Conservation (phyloP, 2,797 vertebrate species). For the Danionella dracula region DNA sequence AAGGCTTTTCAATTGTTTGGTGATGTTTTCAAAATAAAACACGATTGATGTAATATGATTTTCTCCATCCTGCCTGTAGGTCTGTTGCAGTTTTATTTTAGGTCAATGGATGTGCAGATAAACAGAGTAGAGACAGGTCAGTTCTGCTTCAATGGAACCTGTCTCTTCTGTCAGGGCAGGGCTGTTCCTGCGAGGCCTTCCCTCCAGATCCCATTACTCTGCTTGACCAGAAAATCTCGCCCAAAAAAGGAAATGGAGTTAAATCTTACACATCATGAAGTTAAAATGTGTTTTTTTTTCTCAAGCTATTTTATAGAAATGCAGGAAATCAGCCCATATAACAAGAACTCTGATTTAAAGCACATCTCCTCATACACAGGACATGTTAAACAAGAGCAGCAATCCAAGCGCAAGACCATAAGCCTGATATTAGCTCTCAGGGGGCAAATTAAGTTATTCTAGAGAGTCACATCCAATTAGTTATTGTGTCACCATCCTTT, state of each 20-base stretch:
- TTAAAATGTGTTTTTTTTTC: too few species aligned
- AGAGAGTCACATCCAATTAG: slow-evolving; percentile 35
- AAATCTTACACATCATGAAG: too few species aligned
- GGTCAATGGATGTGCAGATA: slow-evolving; percentile 14
- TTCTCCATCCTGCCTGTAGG: neutral
- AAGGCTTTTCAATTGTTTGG: neutral
- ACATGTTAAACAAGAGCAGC: neutral
- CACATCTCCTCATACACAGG: neutral
- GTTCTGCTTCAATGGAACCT: slow-evolving; percentile 15
- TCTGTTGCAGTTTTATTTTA: slow-evolving; percentile 2
- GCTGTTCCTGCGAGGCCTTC: slow-evolving; percentile 16
- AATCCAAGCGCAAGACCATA: neutral
- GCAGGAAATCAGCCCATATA: too few species aligned
- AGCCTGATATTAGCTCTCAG: neutral
- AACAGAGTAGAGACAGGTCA: neutral
- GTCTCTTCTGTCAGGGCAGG: slow-evolving; percentile 18
- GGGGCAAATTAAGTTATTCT: slow-evolving; percentile 18
- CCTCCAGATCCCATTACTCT: slow-evolving; percentile 19
- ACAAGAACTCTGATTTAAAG: neutral
- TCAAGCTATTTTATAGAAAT: too few species aligned
- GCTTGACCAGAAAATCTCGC: slow-evolving; percentile 4
- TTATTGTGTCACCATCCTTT: slow-evolving; percentile 19
- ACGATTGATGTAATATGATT: neutral
- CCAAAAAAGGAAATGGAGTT: too few species aligned
- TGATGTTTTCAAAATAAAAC: neutral